phyloP scores from a whole-genome alignment of 2,797 vertebrate species.

The Peromyscus attwateri region DNA sequence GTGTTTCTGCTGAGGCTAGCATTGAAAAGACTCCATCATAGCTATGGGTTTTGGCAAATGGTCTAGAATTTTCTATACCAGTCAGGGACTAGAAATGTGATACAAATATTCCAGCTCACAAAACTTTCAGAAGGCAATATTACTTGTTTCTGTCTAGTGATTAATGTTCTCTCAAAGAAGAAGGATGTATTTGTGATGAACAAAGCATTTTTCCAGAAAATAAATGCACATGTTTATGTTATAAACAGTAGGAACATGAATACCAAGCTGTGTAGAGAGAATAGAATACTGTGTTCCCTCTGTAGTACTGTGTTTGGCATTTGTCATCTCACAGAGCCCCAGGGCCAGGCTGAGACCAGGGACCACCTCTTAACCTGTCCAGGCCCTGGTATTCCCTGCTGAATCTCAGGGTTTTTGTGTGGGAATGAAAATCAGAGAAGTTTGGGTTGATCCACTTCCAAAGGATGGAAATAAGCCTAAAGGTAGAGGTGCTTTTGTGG shows the following conservation, averaged over 20 bases:
- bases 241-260: background rate
- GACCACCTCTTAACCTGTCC: accelerated
- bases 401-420: accelerated
- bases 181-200: background rate
- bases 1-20: background rate
- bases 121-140: background rate
- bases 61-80: background rate
- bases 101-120: background rate
- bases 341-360: accelerated
- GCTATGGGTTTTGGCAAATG: background rate
- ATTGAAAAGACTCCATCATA: background rate
- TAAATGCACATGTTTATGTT: background rate
- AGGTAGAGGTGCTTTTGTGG: accelerated
- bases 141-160: background rate
- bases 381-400: too few relatives aligned
- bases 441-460: too few relatives aligned
- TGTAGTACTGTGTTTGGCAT: too few relatives aligned
- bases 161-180: background rate
- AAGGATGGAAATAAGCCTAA: too few relatives aligned
- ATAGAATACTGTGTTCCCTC: background rate
- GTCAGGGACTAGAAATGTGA: background rate
- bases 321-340: accelerated
- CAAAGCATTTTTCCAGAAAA: background rate
- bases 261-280: background rate
- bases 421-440: too few relatives aligned